Conservation (phyloP, 2,113 vertebrate species). For the Rhipidura dahli region DNA sequence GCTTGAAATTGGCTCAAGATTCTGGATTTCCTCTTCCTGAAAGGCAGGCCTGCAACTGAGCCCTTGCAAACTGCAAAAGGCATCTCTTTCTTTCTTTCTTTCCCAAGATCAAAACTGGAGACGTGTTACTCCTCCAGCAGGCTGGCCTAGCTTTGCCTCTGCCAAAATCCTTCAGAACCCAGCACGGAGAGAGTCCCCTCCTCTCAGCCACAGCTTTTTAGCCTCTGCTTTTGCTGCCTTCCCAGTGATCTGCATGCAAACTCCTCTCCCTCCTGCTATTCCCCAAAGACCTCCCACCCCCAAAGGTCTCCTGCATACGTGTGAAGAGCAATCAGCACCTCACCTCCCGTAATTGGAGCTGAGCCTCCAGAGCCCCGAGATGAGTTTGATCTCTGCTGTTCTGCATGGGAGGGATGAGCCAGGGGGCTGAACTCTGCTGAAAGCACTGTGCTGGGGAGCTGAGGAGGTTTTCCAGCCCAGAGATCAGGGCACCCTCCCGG, state of each 20-base stretch:
- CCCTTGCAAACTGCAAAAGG: background rate
- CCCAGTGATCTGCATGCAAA: background rate
- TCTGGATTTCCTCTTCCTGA: background rate
- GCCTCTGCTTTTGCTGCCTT: background rate
- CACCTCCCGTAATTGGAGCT: background rate
- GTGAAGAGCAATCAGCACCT: background rate
- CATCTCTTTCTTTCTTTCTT: background rate
- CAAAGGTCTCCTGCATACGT: background rate
- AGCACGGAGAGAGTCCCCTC: background rate
- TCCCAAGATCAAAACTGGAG: background rate
- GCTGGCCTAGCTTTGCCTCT: background rate
- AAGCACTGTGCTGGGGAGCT: background rate
- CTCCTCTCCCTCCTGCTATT: background rate
- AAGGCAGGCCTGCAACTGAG: background rate
- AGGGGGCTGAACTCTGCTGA: background rate
- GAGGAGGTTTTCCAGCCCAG: background rate
- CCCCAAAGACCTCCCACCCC: background rate
- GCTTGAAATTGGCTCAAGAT: background rate
- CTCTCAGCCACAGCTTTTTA: background rate
- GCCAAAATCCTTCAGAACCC: background rate
- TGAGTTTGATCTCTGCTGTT: background rate
- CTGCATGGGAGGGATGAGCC: background rate
- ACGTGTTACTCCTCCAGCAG: background rate
- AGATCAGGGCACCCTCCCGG: background rate
- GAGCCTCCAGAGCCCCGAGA: background rate